Percentiles rank a stretch among this genome's conserved stretches.
These are phyloP conservation scores for Megaleporinus macrocephalus DNA, from an alignment of 2,113 vertebrate genomes.

Conservation along the genomic window DNA sequence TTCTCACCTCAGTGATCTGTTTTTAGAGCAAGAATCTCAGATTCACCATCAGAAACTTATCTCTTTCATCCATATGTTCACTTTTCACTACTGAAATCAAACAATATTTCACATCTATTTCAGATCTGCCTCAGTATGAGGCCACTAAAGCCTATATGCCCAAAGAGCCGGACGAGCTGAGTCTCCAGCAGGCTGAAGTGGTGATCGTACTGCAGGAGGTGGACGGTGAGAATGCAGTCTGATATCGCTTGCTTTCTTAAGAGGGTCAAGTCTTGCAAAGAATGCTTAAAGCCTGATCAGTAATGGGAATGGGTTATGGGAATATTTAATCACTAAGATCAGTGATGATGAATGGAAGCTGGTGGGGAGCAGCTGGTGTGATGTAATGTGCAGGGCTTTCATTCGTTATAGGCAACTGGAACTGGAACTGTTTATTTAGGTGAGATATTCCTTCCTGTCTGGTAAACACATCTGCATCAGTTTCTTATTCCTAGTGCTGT, in stretches of 20 bases:
- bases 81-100: too few relatives aligned
- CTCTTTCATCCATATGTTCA: too few relatives aligned
- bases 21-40: too few relatives aligned
- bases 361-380: background rate
- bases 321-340: background rate
- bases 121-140: slow-evolving; percentile 89
- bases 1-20: too few relatives aligned
- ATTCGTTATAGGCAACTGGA: too few relatives aligned
- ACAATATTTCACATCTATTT: background rate
- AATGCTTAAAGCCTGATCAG: background rate
- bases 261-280: background rate
- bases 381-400: background rate
- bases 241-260: background rate
- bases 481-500: too few relatives aligned
- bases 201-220: slow-evolving; percentile 84
- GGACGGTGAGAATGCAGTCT: slow-evolving; percentile 78
- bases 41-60: too few relatives aligned
- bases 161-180: slow-evolving; percentile 86
- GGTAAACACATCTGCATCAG: too few relatives aligned
- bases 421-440: too few relatives aligned
- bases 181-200: slow-evolving; percentile 88
- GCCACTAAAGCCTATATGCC: slow-evolving; percentile 86
- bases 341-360: background rate
- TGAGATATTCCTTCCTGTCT: too few relatives aligned
- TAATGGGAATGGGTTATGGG: background rate